phyloP scores from a whole-genome alignment of 1,140 invertebrate genomes.

The Wasmannia auropunctata region DNA sequence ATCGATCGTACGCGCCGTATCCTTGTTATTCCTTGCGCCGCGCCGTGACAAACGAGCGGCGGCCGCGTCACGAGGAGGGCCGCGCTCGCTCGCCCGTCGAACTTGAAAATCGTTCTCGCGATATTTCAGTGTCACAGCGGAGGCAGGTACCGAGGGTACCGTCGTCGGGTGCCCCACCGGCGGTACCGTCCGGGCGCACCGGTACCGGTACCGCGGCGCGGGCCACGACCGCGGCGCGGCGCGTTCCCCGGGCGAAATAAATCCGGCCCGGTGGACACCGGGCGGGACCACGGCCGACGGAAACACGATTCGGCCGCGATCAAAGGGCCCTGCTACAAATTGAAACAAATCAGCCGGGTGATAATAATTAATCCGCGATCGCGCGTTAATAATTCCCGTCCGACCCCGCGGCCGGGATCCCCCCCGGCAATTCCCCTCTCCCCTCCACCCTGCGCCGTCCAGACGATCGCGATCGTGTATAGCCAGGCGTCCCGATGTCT shows the following conservation, averaged over 20 bases:
- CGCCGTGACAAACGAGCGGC: constrained; percentile 52
- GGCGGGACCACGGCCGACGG: constrained; percentile 73
- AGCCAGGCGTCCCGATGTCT: neutral
- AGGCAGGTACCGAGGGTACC: constrained; percentile 43
- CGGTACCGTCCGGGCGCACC: constrained; percentile 58
- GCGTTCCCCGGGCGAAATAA: constrained; percentile 65
- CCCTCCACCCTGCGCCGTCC: neutral
- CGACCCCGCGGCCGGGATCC: neutral
- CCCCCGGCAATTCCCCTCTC: too few relatives aligned
- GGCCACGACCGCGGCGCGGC: neutral
- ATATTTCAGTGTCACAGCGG: constrained; percentile 52
- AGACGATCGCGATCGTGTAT: neutral
- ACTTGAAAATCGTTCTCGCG: constrained; percentile 58
- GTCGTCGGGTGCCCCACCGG: constrained; percentile 53
- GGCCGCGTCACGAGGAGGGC: constrained; percentile 36
- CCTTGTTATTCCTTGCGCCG: too few relatives aligned
- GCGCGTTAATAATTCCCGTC: constrained; percentile 79
- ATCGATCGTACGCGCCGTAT: constrained; percentile 50
- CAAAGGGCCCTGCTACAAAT: constrained; percentile 82
- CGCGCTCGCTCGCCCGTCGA: constrained; percentile 46
- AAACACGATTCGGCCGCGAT: constrained; percentile 81
- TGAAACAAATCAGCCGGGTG: constrained; percentile 83
- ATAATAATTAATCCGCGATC: constrained; percentile 84
- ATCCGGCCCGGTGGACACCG: constrained; percentile 74
- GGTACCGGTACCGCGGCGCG: constrained; percentile 17